phyloP scores from a whole-genome alignment of 2,888 invertebrate species.

The Emmelina monodactyla region DNA sequence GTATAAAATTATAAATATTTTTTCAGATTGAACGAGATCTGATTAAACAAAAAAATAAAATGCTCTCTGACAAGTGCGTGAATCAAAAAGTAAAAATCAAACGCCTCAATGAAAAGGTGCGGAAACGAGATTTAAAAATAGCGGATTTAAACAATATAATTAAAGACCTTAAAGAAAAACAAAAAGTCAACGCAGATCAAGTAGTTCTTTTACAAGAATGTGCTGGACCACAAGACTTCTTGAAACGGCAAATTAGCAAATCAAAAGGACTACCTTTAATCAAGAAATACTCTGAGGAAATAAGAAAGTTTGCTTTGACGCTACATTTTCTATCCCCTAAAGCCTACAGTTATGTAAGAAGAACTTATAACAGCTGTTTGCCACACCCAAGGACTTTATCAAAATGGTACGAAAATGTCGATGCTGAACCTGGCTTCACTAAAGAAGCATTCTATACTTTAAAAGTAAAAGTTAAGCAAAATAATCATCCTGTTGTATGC shows the following conservation, averaged over 20 bases:
- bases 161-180: no score
- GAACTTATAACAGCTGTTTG: slow-evolving; percentile 7
- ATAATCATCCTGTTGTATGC: slow-evolving; percentile 1
- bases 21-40: no score
- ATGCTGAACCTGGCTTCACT: slow-evolving; percentile 10
- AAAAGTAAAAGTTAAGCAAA: slow-evolving; percentile 1
- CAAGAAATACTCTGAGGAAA: slow-evolving; percentile 6
- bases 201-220: not conserved
- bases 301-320: slow-evolving; percentile 8
- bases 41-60: no score
- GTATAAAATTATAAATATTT: no score
- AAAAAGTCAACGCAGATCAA: no score
- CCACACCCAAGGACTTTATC: slow-evolving; percentile 9
- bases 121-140: not conserved
- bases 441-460: slow-evolving; percentile 11
- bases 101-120: not conserved
- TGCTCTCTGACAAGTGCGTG: no score
- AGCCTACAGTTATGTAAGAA: slow-evolving; percentile 9
- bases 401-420: slow-evolving; percentile 9
- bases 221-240: slow-evolving; percentile 6
- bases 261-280: slow-evolving; percentile 6
- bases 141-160: no score
- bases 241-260: slow-evolving; percentile 7
- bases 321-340: slow-evolving; percentile 10
- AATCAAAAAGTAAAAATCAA: not conserved